Evolutionary conservation across 2,888 invertebrate species (phyloP).

Genomic region (Villa cingulata): DNA sequence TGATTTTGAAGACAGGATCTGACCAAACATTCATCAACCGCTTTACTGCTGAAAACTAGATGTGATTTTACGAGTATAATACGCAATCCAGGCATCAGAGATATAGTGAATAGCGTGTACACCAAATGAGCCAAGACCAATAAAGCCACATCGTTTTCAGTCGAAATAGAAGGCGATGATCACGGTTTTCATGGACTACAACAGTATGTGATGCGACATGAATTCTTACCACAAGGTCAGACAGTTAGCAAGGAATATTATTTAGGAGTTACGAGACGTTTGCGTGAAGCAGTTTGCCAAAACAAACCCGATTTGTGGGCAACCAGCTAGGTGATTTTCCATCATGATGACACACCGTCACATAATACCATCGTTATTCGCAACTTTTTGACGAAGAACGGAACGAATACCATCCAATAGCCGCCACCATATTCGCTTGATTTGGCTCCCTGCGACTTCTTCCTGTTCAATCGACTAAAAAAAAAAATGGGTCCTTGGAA

Average conservation of each 20-base stretch:
- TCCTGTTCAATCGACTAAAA: too few species aligned
- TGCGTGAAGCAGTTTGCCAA: too few species aligned
- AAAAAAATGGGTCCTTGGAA: neutral
- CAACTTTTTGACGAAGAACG: too few species aligned
- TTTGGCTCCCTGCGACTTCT: conserved; percentile 4
- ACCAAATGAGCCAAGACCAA: conserved; percentile 12
- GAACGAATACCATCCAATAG: too few species aligned
- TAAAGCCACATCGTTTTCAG: conserved; percentile 10
- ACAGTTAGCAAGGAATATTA: too few species aligned
- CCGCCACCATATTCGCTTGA: conserved; percentile 5
- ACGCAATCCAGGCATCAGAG: conserved; percentile 12
- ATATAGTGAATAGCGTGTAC: conserved; percentile 11
- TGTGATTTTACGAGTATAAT: conserved; percentile 11
- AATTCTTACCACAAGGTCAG: conserved; percentile 1
- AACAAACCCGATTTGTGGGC: conserved; percentile 1
- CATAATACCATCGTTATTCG: conserved; percentile 5
- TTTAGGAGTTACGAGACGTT: too few species aligned
- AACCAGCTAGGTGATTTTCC: neutral
- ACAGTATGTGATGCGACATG: conserved; percentile 9
- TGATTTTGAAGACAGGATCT: neutral
- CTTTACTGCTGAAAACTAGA: conserved; percentile 17
- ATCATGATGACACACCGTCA: neutral
- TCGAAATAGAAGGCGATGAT: conserved; percentile 14
- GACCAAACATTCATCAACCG: conserved; percentile 13
- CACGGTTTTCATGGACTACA: too few species aligned